Evolutionary conservation across 2,113 vertebrate species (phyloP).

Genomic region (Sebastes schlegelii): DNA sequence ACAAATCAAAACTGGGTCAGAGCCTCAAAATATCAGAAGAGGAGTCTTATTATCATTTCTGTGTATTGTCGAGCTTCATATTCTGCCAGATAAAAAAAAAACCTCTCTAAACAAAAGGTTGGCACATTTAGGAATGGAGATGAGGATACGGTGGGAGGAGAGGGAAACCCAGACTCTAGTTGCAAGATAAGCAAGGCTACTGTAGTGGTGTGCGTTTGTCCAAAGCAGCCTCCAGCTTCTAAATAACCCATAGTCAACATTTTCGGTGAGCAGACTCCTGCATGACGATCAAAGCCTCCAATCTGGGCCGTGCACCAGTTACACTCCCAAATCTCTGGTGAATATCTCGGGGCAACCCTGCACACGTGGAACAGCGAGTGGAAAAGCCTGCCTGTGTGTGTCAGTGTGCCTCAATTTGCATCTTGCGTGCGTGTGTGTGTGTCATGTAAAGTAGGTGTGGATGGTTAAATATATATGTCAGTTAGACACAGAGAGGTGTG

Average conservation of each 20-base stretch:
- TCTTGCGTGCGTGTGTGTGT: conserved; percentile 27
- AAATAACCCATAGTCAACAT: conserved; percentile 56
- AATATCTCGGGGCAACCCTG: conserved; percentile 29
- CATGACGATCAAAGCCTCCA: conserved; percentile 48
- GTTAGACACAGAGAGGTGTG: conserved; percentile 61
- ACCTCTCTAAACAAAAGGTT: conserved; percentile 67
- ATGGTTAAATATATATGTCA: conserved; percentile 78
- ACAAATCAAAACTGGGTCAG: conserved; percentile 80
- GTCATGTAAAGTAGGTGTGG: conserved; percentile 53
- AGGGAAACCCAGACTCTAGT: conserved; percentile 40
- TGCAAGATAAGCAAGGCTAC: conserved; percentile 32
- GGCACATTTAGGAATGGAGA: conserved; percentile 63
- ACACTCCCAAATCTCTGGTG: conserved; percentile 42
- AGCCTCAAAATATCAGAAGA: conserved; percentile 75
- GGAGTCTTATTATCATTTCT: conserved; percentile 73
- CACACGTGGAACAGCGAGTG: conserved; percentile 14
- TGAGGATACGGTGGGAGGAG: conserved; percentile 51
- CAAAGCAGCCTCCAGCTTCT: conserved; percentile 32
- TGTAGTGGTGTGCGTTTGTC: conserved; percentile 32
- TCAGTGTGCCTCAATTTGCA: conserved; percentile 53
- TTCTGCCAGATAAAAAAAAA: conserved; percentile 63
- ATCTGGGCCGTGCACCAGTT: conserved; percentile 29
- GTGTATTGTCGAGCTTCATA: conserved; percentile 66
- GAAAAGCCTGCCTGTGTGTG: conserved; percentile 34
- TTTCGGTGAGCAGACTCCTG: conserved; percentile 28